Percentiles rank a stretch among this genome's conserved stretches.
Conservation (phyloP, 2,888 invertebrate species). For the Lycocerus yunnanus region DNA sequence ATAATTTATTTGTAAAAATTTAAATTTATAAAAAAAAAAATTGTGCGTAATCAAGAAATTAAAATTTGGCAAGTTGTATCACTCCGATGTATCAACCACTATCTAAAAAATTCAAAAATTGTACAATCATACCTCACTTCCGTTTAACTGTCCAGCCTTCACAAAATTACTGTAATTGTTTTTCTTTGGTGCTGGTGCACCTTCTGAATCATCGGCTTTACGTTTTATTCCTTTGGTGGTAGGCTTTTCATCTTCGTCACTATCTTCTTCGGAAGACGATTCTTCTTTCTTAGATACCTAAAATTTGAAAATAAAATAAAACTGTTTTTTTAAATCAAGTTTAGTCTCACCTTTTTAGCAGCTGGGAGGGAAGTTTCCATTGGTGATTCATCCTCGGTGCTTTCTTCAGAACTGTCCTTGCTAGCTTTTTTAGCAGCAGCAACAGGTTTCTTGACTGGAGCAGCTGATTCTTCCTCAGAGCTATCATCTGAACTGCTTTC, state of each 20-base stretch:
- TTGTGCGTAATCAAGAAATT: too few species aligned
- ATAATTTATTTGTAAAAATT: too few species aligned
- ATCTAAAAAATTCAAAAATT: too few species aligned
- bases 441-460: background rate
- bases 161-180: constrained; percentile 72
- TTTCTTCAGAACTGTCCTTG: background rate
- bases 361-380: constrained; percentile 7
- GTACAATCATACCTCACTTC: background rate
- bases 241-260: constrained; percentile 28
- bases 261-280: constrained; percentile 46
- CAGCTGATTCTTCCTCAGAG: constrained; percentile 35
- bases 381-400: constrained; percentile 34
- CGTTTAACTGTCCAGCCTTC: constrained; percentile 58
- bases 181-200: constrained; percentile 59
- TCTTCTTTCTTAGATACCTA: constrained; percentile 49
- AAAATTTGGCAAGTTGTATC: too few species aligned
- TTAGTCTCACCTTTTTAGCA: background rate
- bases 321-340: background rate
- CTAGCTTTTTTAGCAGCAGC: background rate
- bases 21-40: too few species aligned
- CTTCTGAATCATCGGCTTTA: constrained; percentile 51
- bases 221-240: constrained; percentile 50
- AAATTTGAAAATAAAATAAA: constrained; percentile 3
- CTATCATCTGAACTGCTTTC: constrained; percentile 56
- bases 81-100: too few species aligned